These are phyloP conservation scores for Notodonta dromedarius DNA, from an alignment of 2,888 invertebrate species.

Conservation along the genomic window DNA sequence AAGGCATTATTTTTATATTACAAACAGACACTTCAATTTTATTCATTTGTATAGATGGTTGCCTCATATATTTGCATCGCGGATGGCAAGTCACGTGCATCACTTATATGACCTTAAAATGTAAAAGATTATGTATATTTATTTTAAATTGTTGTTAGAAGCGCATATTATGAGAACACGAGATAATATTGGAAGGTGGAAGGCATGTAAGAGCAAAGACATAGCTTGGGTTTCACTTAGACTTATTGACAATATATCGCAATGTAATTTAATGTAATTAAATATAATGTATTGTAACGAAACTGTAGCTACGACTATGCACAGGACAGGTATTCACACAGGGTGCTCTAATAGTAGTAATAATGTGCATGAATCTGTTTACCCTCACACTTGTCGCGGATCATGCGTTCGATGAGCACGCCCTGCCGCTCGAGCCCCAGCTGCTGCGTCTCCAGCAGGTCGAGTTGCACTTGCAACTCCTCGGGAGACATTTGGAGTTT, in stretches of 20 bases:
- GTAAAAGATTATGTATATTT: too few relatives aligned
- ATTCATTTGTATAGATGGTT: too few relatives aligned
- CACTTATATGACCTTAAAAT: too few relatives aligned
- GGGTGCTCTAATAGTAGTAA: constrained; percentile 29
- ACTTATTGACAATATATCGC: too few relatives aligned
- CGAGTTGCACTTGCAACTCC: constrained; percentile 88
- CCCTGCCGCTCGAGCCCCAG: constrained; percentile 95
- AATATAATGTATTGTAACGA: too few relatives aligned
- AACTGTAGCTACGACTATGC: constrained; percentile 2
- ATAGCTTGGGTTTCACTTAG: not conserved
- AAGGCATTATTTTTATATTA: too few relatives aligned
- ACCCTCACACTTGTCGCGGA: constrained; percentile 92
- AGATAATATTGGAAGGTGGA: not conserved
- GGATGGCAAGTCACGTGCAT: too few relatives aligned
- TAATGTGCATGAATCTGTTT: constrained; percentile 59
- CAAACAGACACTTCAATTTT: too few relatives aligned
- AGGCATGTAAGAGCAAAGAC: not conserved
- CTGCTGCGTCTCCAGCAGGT: constrained; percentile 92
- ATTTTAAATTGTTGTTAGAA: too few relatives aligned
- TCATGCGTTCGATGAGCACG: constrained; percentile 94
- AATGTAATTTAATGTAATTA: too few relatives aligned
- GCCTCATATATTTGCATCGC: too few relatives aligned
- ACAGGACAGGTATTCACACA: constrained; percentile 14
- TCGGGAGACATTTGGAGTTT: constrained; percentile 85
- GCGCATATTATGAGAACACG: not conserved